A percentile compares a stretch with the other conserved stretches of the same genome.
Evolutionary conservation across 2,113 vertebrate species (phyloP).

Genomic region (Coryphaenoides rupestris): DNA sequence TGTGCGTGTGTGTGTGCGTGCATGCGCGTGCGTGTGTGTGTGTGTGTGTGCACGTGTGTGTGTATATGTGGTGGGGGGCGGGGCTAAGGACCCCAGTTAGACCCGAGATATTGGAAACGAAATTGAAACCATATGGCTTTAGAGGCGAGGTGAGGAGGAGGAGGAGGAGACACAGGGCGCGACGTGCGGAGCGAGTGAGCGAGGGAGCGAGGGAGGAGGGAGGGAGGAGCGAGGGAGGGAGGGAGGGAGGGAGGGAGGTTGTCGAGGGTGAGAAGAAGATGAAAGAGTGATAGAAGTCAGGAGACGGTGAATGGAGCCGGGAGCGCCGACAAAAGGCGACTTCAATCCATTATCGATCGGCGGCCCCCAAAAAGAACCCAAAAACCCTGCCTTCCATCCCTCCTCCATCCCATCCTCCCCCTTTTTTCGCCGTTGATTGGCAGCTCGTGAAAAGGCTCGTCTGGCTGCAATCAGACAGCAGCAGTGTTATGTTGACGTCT

Average conservation of each 20-base stretch:
- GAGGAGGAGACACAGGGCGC: conserved; percentile 21
- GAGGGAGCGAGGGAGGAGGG: conserved; percentile 29
- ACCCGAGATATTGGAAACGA: conserved; percentile 58
- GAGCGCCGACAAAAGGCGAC: conserved; percentile 9
- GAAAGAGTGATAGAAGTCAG: too few relatives aligned
- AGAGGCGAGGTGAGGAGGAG: conserved; percentile 24
- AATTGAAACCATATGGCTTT: conserved; percentile 44
- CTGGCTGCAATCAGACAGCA: background rate
- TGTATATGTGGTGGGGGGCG: too few relatives aligned
- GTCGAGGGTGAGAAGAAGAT: too few relatives aligned
- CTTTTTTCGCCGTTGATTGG: background rate
- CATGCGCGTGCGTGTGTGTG: too few relatives aligned
- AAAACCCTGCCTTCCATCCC: too few relatives aligned
- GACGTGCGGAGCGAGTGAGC: conserved; percentile 12
- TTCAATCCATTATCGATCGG: conserved; percentile 1
- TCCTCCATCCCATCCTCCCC: background rate
- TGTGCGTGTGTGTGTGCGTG: too few relatives aligned
- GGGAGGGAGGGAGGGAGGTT: too few relatives aligned
- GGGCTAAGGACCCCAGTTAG: too few relatives aligned
- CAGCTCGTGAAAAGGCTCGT: background rate
- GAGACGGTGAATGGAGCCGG: background rate
- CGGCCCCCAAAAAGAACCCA: background rate
- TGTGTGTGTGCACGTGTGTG: too few relatives aligned
- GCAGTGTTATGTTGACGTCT: background rate
- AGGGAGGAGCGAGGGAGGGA: background rate